A percentile compares a stretch with the other conserved stretches of the same genome.
These are phyloP conservation scores for Luscinia luscinia DNA, from an alignment of 2,797 vertebrate species.

Conservation along the genomic window DNA sequence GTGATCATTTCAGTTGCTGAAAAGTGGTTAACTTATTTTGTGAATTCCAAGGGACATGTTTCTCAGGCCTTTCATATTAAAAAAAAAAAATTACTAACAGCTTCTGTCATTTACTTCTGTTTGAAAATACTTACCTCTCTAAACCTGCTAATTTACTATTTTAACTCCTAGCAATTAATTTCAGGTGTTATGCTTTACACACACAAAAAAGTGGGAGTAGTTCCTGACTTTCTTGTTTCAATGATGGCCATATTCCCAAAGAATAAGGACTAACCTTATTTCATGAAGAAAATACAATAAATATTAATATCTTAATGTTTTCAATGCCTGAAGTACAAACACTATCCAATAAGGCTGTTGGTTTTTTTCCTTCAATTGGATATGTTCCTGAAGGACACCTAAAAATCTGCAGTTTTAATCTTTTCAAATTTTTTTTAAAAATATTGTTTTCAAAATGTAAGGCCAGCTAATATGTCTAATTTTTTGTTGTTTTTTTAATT, in stretches of 20 bases:
- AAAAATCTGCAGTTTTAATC: neutral
- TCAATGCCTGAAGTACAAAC: neutral
- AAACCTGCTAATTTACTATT: neutral
- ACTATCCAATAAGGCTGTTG: neutral
- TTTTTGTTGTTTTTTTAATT: neutral
- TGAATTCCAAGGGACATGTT: neutral
- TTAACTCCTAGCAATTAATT: neutral
- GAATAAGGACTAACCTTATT: neutral
- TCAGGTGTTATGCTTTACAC: neutral
- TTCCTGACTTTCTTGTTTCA: neutral
- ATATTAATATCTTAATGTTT: neutral
- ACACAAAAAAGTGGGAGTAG: neutral
- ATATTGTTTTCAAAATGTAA: neutral
- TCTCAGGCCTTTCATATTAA: neutral
- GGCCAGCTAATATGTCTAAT: neutral
- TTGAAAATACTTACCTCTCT: neutral
- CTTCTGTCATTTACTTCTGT: neutral
- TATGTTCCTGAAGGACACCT: neutral
- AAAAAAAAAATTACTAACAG: neutral
- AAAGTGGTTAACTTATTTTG: neutral
- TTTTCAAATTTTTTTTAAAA: neutral
- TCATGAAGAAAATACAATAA: neutral
- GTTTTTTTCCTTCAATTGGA: fast-evolving
- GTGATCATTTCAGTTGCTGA: neutral
- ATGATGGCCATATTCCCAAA: neutral